Percentiles rank a stretch among this genome's conserved stretches.
Conservation (phyloP, 2,888 invertebrate genomes). For the Eristalinus sepulchralis region DNA sequence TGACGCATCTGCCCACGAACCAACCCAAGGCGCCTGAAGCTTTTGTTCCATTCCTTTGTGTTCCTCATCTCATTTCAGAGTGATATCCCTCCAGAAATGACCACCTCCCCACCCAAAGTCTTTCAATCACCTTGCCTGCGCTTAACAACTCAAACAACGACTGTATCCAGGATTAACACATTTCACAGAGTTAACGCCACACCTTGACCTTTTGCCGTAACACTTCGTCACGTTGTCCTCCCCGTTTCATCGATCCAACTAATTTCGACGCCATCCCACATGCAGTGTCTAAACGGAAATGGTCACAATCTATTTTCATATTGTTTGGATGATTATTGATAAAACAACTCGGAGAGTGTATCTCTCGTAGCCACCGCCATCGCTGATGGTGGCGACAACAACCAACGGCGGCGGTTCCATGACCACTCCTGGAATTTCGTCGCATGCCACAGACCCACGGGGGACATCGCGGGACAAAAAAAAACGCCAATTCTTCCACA, state of each 20-base stretch:
- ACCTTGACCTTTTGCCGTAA: conserved; percentile 67
- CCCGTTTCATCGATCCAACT: conserved; percentile 67
- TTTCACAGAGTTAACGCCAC: neutral
- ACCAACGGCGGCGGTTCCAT: conserved; percentile 18
- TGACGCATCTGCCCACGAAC: no score
- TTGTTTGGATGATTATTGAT: conserved; percentile 70
- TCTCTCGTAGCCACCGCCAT: neutral
- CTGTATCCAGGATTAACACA: neutral
- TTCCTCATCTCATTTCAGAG: neutral
- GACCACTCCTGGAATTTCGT: conserved; percentile 69
- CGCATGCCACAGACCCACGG: conserved; percentile 41
- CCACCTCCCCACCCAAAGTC: neutral
- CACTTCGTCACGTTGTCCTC: neutral
- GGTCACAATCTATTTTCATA: conserved; percentile 71
- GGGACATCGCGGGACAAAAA: conserved; percentile 59
- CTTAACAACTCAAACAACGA: neutral
- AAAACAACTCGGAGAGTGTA: conserved; percentile 57
- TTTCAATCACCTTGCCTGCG: neutral
- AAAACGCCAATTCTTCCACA: conserved; percentile 4
- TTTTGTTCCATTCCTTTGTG: neutral
- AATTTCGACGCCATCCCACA: conserved; percentile 29
- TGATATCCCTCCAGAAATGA: neutral
- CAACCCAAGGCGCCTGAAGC: no score
- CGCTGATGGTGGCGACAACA: conserved; percentile 10
- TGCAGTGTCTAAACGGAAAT: conserved; percentile 50